Evolutionary conservation across 2,113 vertebrate genomes (phyloP).

Genomic region (Xiphophorus maculatus): DNA sequence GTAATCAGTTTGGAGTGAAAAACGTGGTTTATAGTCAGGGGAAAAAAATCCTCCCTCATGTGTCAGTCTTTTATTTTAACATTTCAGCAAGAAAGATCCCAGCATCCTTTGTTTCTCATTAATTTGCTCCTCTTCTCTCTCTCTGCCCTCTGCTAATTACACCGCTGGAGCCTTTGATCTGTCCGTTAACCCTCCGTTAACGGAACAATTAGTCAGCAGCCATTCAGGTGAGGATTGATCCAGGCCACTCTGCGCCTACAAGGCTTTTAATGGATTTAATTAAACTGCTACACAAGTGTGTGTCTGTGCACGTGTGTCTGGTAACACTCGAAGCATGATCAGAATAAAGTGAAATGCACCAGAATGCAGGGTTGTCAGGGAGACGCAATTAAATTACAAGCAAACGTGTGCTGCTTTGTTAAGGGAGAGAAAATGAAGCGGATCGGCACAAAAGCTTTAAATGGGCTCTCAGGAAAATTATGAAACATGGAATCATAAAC

Average conservation of each 20-base stretch:
- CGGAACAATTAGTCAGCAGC: conserved; percentile 77
- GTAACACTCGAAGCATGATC: conserved; percentile 37
- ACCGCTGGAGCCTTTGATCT: conserved; percentile 74
- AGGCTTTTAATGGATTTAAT: conserved; percentile 81
- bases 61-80: conserved; percentile 30
- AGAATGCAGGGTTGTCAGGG: conserved; percentile 54
- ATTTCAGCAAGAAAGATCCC: conserved; percentile 49
- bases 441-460: conserved; percentile 2
- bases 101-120: conserved; percentile 63
- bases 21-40: neutral
- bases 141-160: conserved; percentile 60
- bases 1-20: neutral
- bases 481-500: conserved; percentile 17
- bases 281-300: conserved; percentile 60
- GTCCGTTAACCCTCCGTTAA: conserved; percentile 72
- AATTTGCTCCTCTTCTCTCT: conserved; percentile 49
- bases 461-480: conserved; percentile 18
- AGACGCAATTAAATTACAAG: conserved; percentile 51
- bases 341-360: conserved; percentile 48
- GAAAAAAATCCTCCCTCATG: neutral
- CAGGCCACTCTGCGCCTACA: conserved; percentile 57
- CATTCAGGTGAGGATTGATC: conserved; percentile 80
- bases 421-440: conserved; percentile 11
- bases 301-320: conserved; percentile 33
- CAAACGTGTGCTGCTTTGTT: conserved; percentile 40